Evolutionary conservation across 2,113 vertebrate genomes (phyloP).

Genomic region (Hemiprocne comata): DNA sequence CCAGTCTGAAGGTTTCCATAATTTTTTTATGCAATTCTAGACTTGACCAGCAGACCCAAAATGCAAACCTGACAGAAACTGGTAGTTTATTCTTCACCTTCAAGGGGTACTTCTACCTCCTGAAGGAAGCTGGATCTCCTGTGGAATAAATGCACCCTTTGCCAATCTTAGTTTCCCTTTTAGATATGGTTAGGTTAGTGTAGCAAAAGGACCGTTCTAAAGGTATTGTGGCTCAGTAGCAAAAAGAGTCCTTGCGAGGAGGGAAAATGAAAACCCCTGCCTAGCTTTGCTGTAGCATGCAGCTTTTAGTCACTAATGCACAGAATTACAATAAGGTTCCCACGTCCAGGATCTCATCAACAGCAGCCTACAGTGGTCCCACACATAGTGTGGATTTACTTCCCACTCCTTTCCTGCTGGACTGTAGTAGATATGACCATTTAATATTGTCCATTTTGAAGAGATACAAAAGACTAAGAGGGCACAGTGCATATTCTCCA

Average conservation of each 20-base stretch:
- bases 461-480: background rate
- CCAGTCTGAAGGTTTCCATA: background rate
- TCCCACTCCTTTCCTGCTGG: background rate
- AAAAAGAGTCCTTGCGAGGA: background rate
- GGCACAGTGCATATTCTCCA: background rate
- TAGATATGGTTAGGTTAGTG: background rate
- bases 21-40: background rate
- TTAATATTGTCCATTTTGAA: background rate
- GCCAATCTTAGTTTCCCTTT: background rate
- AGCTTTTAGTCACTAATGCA: background rate
- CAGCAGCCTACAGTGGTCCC: background rate
- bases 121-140: background rate
- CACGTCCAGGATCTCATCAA: background rate
- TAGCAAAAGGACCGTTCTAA: background rate
- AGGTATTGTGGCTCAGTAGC: background rate
- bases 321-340: background rate
- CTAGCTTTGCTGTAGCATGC: background rate
- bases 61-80: background rate
- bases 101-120: background rate
- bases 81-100: background rate
- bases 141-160: background rate
- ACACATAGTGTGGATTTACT: background rate
- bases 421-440: background rate
- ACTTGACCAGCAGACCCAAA: background rate
- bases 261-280: background rate